These are phyloP conservation scores for Cordilura impudica DNA, from an alignment of 2,888 invertebrate species.

Conservation along the genomic window DNA sequence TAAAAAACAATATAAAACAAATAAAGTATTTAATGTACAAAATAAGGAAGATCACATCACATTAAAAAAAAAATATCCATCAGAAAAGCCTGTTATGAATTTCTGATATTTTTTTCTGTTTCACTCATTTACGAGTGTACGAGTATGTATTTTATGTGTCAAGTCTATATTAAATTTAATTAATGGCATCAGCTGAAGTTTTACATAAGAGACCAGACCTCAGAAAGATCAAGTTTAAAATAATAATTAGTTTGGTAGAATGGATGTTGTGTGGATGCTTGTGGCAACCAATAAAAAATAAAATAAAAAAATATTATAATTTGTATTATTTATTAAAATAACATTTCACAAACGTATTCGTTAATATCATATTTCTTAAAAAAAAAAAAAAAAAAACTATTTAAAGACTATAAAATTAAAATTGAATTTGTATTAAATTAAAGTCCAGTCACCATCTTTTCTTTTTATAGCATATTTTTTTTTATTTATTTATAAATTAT, in stretches of 20 bases:
- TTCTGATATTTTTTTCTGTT: conserved; percentile 37
- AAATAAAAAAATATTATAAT: no score
- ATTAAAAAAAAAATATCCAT: conserved; percentile 14
- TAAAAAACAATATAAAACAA: conserved; percentile 24
- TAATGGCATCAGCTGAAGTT: conserved; percentile 60
- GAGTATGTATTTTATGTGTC: conserved; percentile 39
- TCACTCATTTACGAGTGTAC: conserved; percentile 16
- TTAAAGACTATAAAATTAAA: no score
- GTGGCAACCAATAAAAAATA: conserved; percentile 36
- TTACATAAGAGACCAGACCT: conserved; percentile 53
- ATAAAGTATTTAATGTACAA: conserved; percentile 31
- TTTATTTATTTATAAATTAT: no score
- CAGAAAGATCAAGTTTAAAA: conserved; percentile 59
- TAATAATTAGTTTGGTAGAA: conserved; percentile 43
- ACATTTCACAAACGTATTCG: no score
- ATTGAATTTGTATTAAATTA: no score
- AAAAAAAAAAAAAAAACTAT: no score
- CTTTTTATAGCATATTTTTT: no score
- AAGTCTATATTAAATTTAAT: conserved; percentile 54
- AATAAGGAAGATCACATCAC: conserved; percentile 51
- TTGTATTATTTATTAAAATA: no score
- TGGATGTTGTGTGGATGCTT: background rate
- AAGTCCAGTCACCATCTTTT: no score
- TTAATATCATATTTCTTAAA: no score
- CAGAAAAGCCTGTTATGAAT: conserved; percentile 29